Conservation (phyloP, 2,113 vertebrate genomes). For the Amblyopsis rosae region DNA sequence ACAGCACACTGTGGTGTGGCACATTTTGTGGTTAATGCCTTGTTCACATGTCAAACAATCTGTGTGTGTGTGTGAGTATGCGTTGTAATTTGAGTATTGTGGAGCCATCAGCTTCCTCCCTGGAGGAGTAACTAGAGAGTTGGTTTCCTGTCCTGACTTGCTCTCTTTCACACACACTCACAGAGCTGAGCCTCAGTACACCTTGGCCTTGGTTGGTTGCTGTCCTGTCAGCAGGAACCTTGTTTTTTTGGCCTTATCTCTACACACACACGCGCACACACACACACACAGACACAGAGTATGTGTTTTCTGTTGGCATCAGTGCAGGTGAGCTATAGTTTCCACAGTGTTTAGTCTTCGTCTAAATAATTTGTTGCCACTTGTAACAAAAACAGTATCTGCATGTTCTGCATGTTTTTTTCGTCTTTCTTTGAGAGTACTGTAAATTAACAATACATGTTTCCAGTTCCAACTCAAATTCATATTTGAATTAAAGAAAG, state of each 20-base stretch:
- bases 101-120: slow-evolving; percentile 47
- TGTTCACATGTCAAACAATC: neutral
- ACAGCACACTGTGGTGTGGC: too few species aligned
- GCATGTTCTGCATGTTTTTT: too few species aligned
- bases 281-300: neutral
- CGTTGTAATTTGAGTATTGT: slow-evolving; percentile 5
- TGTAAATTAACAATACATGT: too few species aligned
- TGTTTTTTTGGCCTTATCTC: neutral
- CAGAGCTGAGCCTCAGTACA: slow-evolving; percentile 11
- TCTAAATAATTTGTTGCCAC: neutral
- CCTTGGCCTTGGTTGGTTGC: slow-evolving; percentile 28
- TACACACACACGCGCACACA: slow-evolving; percentile 4
- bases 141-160: slow-evolving; percentile 54
- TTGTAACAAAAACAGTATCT: too few species aligned
- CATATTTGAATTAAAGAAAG: too few species aligned
- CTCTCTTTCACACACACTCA: neutral
- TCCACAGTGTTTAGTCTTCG: slow-evolving; percentile 27
- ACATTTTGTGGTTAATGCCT: neutral
- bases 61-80: slow-evolving; percentile 18
- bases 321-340: slow-evolving; percentile 44
- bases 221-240: slow-evolving; percentile 9
- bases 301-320: neutral
- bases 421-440: too few species aligned
- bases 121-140: slow-evolving; percentile 59
- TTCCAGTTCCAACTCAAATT: too few species aligned